A percentile compares a stretch with the other conserved stretches of the same genome.
These are phyloP conservation scores for Knipowitschia caucasica DNA, from an alignment of 2,797 vertebrate genomes.

Conservation along the genomic window DNA sequence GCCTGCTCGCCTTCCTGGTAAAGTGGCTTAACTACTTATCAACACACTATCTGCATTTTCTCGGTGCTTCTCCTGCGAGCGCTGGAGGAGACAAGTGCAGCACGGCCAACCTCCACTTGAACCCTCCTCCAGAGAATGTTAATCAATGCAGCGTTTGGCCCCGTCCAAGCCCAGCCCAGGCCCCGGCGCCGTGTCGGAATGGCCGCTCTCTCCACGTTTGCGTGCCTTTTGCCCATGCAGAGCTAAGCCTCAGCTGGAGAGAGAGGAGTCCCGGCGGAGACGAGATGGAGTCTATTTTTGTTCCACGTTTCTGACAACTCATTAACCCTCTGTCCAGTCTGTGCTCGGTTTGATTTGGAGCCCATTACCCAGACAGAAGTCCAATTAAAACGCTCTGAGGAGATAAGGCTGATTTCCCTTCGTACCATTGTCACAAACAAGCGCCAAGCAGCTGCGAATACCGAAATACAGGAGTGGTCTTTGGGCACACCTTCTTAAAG, in stretches of 20 bases:
- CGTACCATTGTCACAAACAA: slow-evolving; percentile 35
- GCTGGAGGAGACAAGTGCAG: slow-evolving; percentile 46
- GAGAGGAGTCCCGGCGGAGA: slow-evolving; percentile 60
- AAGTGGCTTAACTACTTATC: slow-evolving; percentile 60
- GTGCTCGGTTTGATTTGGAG: slow-evolving; percentile 52
- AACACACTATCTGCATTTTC: slow-evolving; percentile 48
- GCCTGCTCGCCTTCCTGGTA: slow-evolving; percentile 89
- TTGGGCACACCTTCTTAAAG: slow-evolving; percentile 23
- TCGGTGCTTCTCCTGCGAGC: slow-evolving; percentile 46
- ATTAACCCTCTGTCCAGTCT: slow-evolving; percentile 65
- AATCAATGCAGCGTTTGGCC: slow-evolving; percentile 55
- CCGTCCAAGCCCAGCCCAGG: slow-evolving; percentile 51
- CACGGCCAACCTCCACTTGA: slow-evolving; percentile 56
- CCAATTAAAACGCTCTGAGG: slow-evolving; percentile 57
- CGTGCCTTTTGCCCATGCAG: slow-evolving; percentile 42
- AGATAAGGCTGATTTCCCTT: slow-evolving; percentile 45
- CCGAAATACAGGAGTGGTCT: slow-evolving; percentile 22
- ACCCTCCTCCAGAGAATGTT: slow-evolving; percentile 58
- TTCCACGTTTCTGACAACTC: slow-evolving; percentile 64
- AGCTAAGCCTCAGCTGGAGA: slow-evolving; percentile 68
- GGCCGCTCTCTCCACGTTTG: slow-evolving; percentile 37
- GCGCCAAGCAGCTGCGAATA: slow-evolving; percentile 32
- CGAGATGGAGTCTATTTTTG: slow-evolving; percentile 63
- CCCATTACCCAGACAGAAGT: slow-evolving; percentile 52
- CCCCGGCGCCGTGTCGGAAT: slow-evolving; percentile 40